Base-by-base conservation (phyloP, 2,113 vertebrate species). In the Verasper variegatus region DNA sequence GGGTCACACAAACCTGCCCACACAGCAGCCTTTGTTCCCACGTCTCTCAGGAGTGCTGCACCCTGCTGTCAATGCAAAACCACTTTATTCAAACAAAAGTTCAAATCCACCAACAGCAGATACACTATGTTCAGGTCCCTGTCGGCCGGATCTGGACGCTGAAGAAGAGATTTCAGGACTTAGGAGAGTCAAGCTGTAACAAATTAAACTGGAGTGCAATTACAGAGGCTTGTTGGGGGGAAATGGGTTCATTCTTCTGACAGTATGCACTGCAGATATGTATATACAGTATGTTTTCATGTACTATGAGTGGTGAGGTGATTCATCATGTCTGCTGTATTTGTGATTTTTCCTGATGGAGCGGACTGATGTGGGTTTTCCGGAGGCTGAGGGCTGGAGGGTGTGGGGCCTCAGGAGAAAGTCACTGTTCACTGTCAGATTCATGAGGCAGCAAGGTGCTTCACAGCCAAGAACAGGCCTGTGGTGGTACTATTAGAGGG, bases 261-360 rank as follows among this genome's bases (percentile, higher is more conserved):
- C 26, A 68, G 47, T 52, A 77, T 62, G 56, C 42, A 63, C 54
- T 59, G 67, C 51, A 68, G 61, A 74, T 52, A 60, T 67, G 88
- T 87, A 71, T 90, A 57, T 26, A 57, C 57, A 20, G 83, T 88
- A 91, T 92, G 66, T 92, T 77, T 81, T 90, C 55, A 70, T 63
- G 31, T 66, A 15, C 64, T 76, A 69, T 65, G 52, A 23, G 31
- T 35, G 52, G 73, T 55, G 68, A 74, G 68, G 85, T 78, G 47
- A 87, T 88, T 77, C 23, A 86, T 90, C 84, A 56, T 56, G 73
- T 68, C 47, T 60, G 68, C n/a, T 42, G 61, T 71, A 71, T 88
- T 86, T 88, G 86, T 73, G 81, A 77, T 88, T 83, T 49, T 81
- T 88, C 75, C 63, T 83, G 69, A 90, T 91, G 83, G 76, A 73